These are phyloP conservation scores for Spodoptera littoralis DNA, from an alignment of 2,888 invertebrate species.

Conservation along the genomic window DNA sequence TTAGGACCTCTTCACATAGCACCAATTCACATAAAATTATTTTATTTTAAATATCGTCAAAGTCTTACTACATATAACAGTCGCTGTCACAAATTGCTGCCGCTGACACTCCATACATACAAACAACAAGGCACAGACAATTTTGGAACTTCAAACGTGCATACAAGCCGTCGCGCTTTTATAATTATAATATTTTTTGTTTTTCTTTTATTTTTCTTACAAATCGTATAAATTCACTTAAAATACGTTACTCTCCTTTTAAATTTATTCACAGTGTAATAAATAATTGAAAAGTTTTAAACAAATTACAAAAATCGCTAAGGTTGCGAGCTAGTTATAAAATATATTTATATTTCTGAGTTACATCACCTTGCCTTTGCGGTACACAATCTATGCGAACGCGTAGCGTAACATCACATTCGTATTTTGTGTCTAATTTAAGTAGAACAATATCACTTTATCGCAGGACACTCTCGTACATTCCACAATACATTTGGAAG, in stretches of 20 bases:
- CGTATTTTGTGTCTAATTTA: constrained; percentile 39
- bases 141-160: constrained; percentile 45
- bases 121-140: constrained; percentile 48
- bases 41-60: constrained; percentile 54
- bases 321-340: constrained; percentile 36
- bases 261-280: constrained; percentile 57
- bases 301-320: constrained; percentile 52
- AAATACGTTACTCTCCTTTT: constrained; percentile 51
- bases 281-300: constrained; percentile 55
- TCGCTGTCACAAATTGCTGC: constrained; percentile 41
- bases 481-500: constrained; percentile 58
- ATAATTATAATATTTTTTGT: constrained; percentile 45
- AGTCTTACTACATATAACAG: constrained; percentile 47
- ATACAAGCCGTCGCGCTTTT: constrained; percentile 38
- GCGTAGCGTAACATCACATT: constrained; percentile 39
- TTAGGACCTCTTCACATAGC: constrained; percentile 71
- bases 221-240: constrained; percentile 55
- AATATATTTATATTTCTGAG: constrained; percentile 41
- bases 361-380: constrained; percentile 37
- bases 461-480: constrained; percentile 47
- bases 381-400: constrained; percentile 38
- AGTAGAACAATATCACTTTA: constrained; percentile 53
- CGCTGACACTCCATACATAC: constrained; percentile 28
- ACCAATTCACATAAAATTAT: constrained; percentile 66
- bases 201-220: constrained; percentile 51